Percentiles rank a stretch among this genome's conserved stretches.
phyloP scores from a whole-genome alignment of 2,888 invertebrate species.

The Sesia bembeciformis region DNA sequence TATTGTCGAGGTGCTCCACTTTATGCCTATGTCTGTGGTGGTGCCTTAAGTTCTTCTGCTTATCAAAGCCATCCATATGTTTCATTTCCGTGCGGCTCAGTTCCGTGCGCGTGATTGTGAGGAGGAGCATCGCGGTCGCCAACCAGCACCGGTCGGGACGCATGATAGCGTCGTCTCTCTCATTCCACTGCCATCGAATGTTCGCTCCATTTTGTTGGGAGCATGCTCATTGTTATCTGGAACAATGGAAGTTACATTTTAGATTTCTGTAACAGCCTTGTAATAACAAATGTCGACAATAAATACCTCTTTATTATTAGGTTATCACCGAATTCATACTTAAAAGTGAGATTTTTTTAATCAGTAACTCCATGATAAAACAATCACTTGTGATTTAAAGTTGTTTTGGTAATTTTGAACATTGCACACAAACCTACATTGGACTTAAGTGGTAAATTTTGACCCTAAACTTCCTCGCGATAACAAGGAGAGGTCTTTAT shows the following conservation, averaged over 20 bases:
- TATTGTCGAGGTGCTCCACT: conserved; percentile 18
- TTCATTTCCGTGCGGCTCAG: conserved; percentile 35
- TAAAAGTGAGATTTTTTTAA: too few relatives aligned
- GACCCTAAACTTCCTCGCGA: too few relatives aligned
- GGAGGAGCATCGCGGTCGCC: conserved; percentile 42
- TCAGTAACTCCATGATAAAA: too few relatives aligned
- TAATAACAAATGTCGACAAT: too few relatives aligned
- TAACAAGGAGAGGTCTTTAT: too few relatives aligned
- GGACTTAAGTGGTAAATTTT: neutral
- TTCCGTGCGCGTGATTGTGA: conserved; percentile 38
- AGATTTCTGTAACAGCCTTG: neutral
- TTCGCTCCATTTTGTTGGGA: conserved; percentile 35
- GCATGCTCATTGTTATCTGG: conserved; percentile 47
- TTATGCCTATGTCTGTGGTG: conserved; percentile 57
- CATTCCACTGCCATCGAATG: conserved; percentile 43
- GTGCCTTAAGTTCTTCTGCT: conserved; percentile 28
- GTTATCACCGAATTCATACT: too few relatives aligned
- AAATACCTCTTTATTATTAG: too few relatives aligned
- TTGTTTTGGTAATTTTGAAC: neutral
- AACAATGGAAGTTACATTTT: conserved; percentile 28
- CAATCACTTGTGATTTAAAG: neutral
- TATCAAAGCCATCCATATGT: neutral
- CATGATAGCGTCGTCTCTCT: conserved; percentile 43
- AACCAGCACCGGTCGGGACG: conserved; percentile 48
- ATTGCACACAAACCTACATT: neutral